Evolutionary conservation across 2,113 vertebrate species (phyloP).

Genomic region (Perca schrenkii): DNA sequence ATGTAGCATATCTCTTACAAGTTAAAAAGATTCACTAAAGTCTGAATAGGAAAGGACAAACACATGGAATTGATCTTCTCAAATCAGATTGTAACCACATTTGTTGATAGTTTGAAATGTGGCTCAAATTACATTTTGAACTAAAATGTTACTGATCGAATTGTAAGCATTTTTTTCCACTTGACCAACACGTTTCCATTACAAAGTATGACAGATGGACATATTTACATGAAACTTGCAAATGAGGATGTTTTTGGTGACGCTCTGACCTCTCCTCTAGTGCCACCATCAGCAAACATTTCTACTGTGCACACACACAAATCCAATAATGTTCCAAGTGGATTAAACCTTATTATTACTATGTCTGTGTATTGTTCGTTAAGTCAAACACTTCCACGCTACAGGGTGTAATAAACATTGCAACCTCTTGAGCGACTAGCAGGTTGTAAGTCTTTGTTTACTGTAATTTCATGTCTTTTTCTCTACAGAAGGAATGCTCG

Average conservation of each 20-base stretch:
- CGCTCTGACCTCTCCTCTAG: background rate
- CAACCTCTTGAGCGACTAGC: background rate
- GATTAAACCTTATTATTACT: background rate
- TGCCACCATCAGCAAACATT: background rate
- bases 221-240: background rate
- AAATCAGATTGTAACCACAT: slow-evolving; percentile 38
- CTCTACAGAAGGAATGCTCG: slow-evolving; percentile 83
- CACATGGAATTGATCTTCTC: slow-evolving; percentile 29
- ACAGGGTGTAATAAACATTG: background rate
- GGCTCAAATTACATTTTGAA: slow-evolving; percentile 18
- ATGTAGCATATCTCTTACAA: background rate
- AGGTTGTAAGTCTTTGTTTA: background rate
- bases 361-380: background rate
- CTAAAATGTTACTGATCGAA: slow-evolving; percentile 25
- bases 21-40: background rate
- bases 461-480: slow-evolving; percentile 6
- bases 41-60: slow-evolving; percentile 10
- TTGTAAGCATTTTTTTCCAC: slow-evolving; percentile 36
- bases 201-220: background rate
- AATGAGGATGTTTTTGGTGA: background rate
- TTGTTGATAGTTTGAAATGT: slow-evolving; percentile 34
- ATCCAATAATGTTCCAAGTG: background rate
- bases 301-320: background rate
- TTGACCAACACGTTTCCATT: slow-evolving; percentile 17
- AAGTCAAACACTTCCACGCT: background rate